phyloP scores from a whole-genome alignment of 2,113 vertebrate species.

The Barbus barbus region DNA sequence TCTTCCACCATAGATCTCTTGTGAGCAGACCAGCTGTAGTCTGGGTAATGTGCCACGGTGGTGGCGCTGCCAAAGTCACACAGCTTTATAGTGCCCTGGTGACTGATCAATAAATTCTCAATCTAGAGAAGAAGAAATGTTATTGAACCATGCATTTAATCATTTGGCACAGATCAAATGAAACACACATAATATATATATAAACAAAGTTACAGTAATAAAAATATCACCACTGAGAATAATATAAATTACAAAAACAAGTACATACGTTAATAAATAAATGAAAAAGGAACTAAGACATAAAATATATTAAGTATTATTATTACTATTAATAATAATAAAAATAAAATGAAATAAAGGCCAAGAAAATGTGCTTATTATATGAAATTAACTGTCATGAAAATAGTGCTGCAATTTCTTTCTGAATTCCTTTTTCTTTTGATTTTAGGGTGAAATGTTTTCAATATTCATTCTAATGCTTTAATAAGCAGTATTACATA shows the following conservation, averaged over 20 bases:
- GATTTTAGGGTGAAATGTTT: too few species aligned
- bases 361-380: background rate
- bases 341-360: too few species aligned
- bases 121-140: constrained; percentile 72
- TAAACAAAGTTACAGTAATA: too few species aligned
- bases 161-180: background rate
- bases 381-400: background rate
- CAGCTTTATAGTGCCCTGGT: constrained; percentile 95
- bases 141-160: background rate
- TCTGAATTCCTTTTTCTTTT: background rate
- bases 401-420: background rate
- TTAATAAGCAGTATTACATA: too few species aligned
- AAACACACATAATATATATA: too few species aligned
- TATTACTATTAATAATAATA: too few species aligned
- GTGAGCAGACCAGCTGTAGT: constrained; percentile 97
- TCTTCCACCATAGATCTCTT: constrained; percentile 94
- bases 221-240: too few species aligned
- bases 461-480: background rate
- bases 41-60: constrained; percentile 87
- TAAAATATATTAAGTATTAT: too few species aligned
- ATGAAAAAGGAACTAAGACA: too few species aligned
- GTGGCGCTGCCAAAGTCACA: constrained; percentile 98
- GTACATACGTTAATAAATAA: too few species aligned
- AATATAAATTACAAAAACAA: too few species aligned
- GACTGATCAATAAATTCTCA: constrained; percentile 94